Evolutionary conservation across 2,113 vertebrate genomes (phyloP), one percentile per base, ranked within the genome.

Genomic region (Ascaphus truei): DNA sequence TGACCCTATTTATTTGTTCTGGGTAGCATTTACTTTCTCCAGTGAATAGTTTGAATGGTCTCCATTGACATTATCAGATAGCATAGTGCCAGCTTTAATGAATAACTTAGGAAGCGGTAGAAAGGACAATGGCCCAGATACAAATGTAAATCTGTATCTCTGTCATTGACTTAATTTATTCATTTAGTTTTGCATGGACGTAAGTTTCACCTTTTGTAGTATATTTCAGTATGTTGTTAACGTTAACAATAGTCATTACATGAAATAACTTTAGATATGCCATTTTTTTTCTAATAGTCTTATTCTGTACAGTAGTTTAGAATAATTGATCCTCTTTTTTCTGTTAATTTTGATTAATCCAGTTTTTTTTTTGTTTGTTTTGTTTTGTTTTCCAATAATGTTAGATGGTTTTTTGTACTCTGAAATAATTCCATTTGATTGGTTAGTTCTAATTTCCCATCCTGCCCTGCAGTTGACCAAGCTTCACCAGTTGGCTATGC

Each of bases 401-500:
- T 90, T 85, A 88, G 86, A 87, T 90, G 90, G 90, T 81, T 92
- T 80, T 94, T 85, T 92, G 83, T 93, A 92, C 89, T 93, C 90
- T 93, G 90, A 93, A 91, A 93, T 95, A 94, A 95, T 93, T 92
- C 92, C 88, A 85, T 93, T 92, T 95, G 92, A 94, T 94, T 94
- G 93, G 93, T 91, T 95, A 95, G 93, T 89, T 96, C 93, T 96
- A 95, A 96, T 93, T 90, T 93, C 94, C 89, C 93, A 94, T 96
- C 94, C 93, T 95, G 90, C 94, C 94, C 93, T 92, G 94, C 94
- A 96, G 94, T 94, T 96, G 92, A 96, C 93, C 94, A 96, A 96
- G 94, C 94, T 96, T 94, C 94, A 96, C 91, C 94, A 96, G 93
- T 94, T 96, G 94, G 94, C 94, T 96, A 94, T 96, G 93, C 94